Base-by-base conservation (phyloP, 2,797 vertebrate species). In the Heliangelus exortis region DNA sequence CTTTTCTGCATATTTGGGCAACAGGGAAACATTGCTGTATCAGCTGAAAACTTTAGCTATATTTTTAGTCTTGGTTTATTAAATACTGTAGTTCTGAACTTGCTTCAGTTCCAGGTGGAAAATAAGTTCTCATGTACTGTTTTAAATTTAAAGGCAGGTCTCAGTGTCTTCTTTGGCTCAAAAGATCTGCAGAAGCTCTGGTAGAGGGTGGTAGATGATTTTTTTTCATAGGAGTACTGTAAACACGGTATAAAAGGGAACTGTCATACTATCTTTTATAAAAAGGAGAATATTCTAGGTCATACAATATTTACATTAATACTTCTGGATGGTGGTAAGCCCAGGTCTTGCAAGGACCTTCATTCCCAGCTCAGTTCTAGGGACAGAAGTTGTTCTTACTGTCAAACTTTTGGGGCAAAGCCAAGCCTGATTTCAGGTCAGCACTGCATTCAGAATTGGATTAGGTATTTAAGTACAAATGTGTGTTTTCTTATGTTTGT, bases 221-320 rank as follows among this genome's bases (percentile, higher is more conserved):
- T 84, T 90, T 34, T 53, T 72, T 41, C 18, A 50, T 41, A 82
- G 31, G 33, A 57, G 10, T 78, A 13, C n/a, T 54, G 29, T 75
- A 72, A 88, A 34, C 31, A 25, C 16, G 47, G 14, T 53, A 10
- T 73, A 4, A 51, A 16, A 0, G 0, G 78, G n/a, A 73, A 31
- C 43, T 53, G 12, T 59, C 53, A 34, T 58, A 48, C 43, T 76
- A 29, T 28, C n/a, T 41, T 88, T 55, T 84, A 33, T 93, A 62
- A 54, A 91, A 94, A 91, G 41, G 14, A 61, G 68, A 62, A 43
- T 84, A 65, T 81, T 78, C 69, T 58, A 39, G 29, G 62, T 88
- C 80, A 45, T 59, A 21, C 22, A 41, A 26, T 63, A 87, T 68
- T 92, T 68, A 45, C 84, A 28, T 54, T 15, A 84, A 33, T 90